These are phyloP conservation scores for Stenurella melanura DNA, from an alignment of 2,888 invertebrate genomes.

Conservation along the genomic window DNA sequence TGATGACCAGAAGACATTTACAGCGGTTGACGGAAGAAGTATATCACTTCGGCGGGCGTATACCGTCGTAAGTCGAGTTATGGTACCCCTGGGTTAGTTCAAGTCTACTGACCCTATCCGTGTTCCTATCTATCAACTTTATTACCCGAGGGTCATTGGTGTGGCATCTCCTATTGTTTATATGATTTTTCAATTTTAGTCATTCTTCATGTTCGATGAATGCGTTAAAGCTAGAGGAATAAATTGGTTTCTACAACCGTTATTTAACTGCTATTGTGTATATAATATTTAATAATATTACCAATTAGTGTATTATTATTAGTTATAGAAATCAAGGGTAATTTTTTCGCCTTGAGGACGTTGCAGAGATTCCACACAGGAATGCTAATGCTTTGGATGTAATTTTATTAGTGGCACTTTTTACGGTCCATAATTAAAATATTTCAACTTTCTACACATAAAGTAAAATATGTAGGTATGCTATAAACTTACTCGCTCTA, in stretches of 20 bases:
- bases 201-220: conserved; percentile 52
- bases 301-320: conserved; percentile 51
- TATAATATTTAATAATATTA: conserved; percentile 50
- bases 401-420: conserved; percentile 3
- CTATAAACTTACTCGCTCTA: not conserved
- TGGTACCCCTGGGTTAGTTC: conserved; percentile 72
- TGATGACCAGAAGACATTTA: conserved; percentile 73
- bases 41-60: conserved; percentile 70
- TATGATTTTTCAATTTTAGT: conserved; percentile 69
- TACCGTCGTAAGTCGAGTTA: conserved; percentile 66
- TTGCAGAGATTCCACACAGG: conserved; percentile 13
- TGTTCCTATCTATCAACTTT: conserved; percentile 71
- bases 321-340: conserved; percentile 30
- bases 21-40: conserved; percentile 73
- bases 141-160: conserved; percentile 70
- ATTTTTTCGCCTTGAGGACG: conserved; percentile 15
- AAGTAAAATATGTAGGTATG: not conserved
- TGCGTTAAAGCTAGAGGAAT: conserved; percentile 51
- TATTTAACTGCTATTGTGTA: conserved; percentile 53
- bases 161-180: conserved; percentile 72
- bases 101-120: conserved; percentile 70
- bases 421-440: not conserved
- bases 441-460: not conserved
- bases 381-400: conserved; percentile 1
- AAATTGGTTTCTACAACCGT: conserved; percentile 54